phyloP scores from a whole-genome alignment of 2,113 vertebrate genomes.

The Gallinago paraguaiae region DNA sequence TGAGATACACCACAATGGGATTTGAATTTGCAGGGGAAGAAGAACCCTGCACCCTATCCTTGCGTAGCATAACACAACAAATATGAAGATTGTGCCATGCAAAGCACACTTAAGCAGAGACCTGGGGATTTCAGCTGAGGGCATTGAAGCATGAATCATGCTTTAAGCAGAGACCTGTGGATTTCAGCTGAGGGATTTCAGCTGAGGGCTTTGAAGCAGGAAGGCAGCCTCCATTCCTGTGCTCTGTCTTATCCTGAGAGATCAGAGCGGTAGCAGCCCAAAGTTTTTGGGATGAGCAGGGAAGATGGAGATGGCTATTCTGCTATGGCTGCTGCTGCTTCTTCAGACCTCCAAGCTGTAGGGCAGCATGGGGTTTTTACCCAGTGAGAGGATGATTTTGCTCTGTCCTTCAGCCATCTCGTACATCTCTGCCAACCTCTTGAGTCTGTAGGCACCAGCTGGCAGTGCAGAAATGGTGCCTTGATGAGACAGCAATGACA shows the following conservation, averaged over 20 bases:
- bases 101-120: neutral
- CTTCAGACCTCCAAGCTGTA: neutral
- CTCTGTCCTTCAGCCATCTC: neutral
- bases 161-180: too few species aligned
- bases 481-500: neutral
- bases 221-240: neutral
- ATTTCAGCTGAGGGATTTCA: too few species aligned
- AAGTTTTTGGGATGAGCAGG: neutral
- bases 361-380: neutral
- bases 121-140: neutral
- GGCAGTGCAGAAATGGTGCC: neutral
- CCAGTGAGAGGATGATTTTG: neutral
- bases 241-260: neutral
- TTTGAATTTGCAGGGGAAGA: neutral
- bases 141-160: neutral
- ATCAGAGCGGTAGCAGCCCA: neutral
- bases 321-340: neutral
- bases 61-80: neutral
- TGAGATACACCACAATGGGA: neutral
- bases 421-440: neutral
- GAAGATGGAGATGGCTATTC: neutral
- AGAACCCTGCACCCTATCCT: neutral
- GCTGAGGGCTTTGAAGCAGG: neutral
- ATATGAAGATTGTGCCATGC: neutral
- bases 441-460: neutral